Evolutionary conservation across 2,888 invertebrate species (phyloP).

Genomic region (Leucophenga montana): DNA sequence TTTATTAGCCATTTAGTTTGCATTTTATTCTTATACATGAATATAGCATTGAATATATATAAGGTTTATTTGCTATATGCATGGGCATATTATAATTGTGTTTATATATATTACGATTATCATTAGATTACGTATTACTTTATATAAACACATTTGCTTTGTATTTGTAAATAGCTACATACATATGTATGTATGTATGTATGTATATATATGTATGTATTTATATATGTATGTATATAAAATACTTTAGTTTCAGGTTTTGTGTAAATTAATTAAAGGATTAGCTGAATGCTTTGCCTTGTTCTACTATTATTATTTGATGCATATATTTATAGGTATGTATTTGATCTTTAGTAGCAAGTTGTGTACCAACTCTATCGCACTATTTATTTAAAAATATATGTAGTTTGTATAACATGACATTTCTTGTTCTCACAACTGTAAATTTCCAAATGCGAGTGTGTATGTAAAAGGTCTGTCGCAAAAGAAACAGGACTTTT

Average conservation of each 20-base stretch:
- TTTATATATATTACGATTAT: not conserved
- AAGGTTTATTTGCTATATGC: not conserved
- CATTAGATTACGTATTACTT: no score
- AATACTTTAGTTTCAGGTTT: conserved; percentile 15
- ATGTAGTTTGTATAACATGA: no score
- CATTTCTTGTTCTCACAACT: no score
- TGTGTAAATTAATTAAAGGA: not conserved
- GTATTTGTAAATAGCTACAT: not conserved
- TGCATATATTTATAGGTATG: conserved; percentile 27
- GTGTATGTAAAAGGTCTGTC: no score
- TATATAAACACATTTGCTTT: no score
- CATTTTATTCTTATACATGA: not conserved
- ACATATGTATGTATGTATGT: conserved; percentile 23
- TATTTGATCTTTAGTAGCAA: conserved; percentile 30
- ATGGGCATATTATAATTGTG: not conserved
- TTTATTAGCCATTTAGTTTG: not conserved
- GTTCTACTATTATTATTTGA: no score
- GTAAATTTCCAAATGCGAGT: no score
- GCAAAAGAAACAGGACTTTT: no score
- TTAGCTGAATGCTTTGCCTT: no score
- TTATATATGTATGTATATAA: conserved; percentile 30
- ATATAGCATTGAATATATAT: not conserved
- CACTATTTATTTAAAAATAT: no score
- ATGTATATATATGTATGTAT: conserved; percentile 37
- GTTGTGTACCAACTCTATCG: no score